Percentiles rank a stretch among this genome's conserved stretches.
Conservation (phyloP, 2,888 invertebrate genomes). For the Erebia epiphron region DNA sequence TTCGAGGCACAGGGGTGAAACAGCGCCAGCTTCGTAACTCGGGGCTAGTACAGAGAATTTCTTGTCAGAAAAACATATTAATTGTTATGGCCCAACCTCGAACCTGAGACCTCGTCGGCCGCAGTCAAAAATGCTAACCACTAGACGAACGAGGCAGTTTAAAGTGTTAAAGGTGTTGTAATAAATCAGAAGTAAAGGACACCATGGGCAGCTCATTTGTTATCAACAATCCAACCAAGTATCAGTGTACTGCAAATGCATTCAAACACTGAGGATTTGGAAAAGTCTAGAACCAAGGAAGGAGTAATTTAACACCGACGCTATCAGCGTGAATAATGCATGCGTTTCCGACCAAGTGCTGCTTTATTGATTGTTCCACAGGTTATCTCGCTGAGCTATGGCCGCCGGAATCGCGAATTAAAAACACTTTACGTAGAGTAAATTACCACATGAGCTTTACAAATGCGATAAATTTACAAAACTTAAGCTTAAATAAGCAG, state of each 20-base stretch:
- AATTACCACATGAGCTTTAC: constrained; percentile 12
- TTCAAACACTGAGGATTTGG: constrained; percentile 18
- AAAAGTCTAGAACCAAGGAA: constrained; percentile 27
- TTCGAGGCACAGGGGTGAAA: no score
- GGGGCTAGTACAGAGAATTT: no score
- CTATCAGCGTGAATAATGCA: constrained; percentile 62
- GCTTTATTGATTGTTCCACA: constrained; percentile 44
- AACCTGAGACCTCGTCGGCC: no score
- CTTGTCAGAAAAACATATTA: no score
- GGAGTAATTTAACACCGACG: constrained; percentile 62
- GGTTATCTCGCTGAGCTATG: constrained; percentile 44
- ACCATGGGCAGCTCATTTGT: neutral
- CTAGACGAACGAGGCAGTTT: no score
- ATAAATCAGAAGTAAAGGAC: neutral
- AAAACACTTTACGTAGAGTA: constrained; percentile 26
- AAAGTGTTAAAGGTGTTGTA: no score
- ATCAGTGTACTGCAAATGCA: constrained; percentile 19
- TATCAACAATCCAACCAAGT: neutral
- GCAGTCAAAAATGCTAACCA: no score
- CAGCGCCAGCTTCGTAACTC: no score
- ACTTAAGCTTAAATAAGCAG: no score
- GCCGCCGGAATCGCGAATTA: constrained; percentile 40
- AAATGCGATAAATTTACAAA: neutral
- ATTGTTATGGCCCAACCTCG: no score
- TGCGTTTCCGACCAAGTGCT: constrained; percentile 48